These are phyloP conservation scores for Raphicerus campestris DNA, from an alignment of 2,113 vertebrate species.

Conservation along the genomic window DNA sequence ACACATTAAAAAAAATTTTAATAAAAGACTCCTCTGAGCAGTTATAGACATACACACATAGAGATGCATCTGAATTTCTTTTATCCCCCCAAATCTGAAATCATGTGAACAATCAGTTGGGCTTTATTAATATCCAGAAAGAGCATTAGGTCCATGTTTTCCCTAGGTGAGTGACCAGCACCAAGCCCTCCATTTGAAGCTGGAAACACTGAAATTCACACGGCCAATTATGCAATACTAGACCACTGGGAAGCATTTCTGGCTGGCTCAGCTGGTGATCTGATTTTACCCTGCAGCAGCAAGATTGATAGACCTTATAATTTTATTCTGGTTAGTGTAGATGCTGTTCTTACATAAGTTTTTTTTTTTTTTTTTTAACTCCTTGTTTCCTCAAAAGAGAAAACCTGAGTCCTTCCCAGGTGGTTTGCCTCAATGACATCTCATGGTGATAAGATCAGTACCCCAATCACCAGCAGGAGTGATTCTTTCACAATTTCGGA, in stretches of 20 bases:
- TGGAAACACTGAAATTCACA: slow-evolving; percentile 58
- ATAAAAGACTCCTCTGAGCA: slow-evolving; percentile 31
- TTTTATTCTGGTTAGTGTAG: slow-evolving; percentile 67
- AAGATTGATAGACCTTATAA: slow-evolving; percentile 70
- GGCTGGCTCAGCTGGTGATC: slow-evolving; percentile 68
- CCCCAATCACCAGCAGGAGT: not conserved
- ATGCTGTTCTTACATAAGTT: slow-evolving; percentile 51
- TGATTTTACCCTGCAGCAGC: slow-evolving; percentile 62
- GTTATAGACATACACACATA: not conserved
- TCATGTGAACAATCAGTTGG: slow-evolving; percentile 24
- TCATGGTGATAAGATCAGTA: not conserved
- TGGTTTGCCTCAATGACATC: not conserved
- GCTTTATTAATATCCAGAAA: slow-evolving; percentile 28
- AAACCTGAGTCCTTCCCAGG: not conserved
- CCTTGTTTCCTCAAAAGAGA: not conserved
- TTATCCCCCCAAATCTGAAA: not conserved
- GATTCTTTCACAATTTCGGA: not conserved
- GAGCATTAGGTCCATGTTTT: slow-evolving; percentile 16
- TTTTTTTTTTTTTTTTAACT: not conserved
- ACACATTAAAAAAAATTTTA: not conserved
- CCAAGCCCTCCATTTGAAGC: slow-evolving; percentile 9
- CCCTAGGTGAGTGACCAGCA: slow-evolving; percentile 41
- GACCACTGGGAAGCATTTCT: slow-evolving; percentile 69
- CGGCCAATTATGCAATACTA: slow-evolving; percentile 61
- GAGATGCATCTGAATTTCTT: slow-evolving; percentile 9